These are phyloP conservation scores for Sarcophaga caerulescens DNA, from an alignment of 2,888 invertebrate species.

Conservation along the genomic window DNA sequence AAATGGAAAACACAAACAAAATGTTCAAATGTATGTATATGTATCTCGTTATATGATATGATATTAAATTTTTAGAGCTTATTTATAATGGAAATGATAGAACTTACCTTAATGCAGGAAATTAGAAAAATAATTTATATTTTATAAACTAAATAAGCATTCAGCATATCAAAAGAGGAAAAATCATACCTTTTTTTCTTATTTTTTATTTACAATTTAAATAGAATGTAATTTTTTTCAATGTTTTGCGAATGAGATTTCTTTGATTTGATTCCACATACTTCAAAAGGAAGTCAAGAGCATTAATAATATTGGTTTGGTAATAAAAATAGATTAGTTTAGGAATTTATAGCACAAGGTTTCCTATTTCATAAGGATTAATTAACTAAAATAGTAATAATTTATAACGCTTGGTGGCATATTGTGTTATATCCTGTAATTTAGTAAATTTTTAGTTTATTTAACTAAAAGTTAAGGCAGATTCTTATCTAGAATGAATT, in stretches of 20 bases:
- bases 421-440: too few species aligned
- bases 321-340: too few species aligned
- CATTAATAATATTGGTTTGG: not conserved
- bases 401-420: too few species aligned
- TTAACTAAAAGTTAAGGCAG: too few species aligned
- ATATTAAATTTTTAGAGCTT: constrained; percentile 8
- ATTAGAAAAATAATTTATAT: constrained; percentile 39
- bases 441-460: too few species aligned
- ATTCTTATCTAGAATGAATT: too few species aligned
- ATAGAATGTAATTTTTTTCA: not conserved
- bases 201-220: not conserved
- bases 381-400: too few species aligned
- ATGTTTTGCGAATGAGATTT: not conserved
- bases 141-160: not conserved
- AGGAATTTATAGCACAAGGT: too few species aligned
- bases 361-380: too few species aligned
- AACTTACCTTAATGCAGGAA: constrained; percentile 26
- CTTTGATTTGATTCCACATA: not conserved
- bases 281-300: not conserved
- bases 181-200: not conserved
- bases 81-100: constrained; percentile 5
- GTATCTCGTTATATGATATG: not conserved
- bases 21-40: not conserved
- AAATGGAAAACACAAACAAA: not conserved
- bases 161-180: not conserved